Percentiles rank a stretch among this genome's conserved stretches.
Conservation (phyloP, 2,888 invertebrate genomes). For the Polydrusus pterygomalis region DNA sequence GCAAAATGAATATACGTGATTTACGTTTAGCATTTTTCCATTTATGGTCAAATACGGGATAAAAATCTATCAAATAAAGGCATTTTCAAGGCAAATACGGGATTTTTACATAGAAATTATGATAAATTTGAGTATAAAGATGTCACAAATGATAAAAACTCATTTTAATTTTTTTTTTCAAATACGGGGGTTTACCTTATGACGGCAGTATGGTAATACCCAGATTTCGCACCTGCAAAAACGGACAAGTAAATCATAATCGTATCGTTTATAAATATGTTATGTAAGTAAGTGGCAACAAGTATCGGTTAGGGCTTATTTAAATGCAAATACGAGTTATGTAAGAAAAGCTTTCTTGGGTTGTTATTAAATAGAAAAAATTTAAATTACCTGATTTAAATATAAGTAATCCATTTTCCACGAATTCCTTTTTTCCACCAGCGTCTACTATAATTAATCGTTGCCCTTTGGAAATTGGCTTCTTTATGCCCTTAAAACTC, state of each 20-base stretch:
- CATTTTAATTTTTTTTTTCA: too few species aligned
- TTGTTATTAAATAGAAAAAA: background rate
- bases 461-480: constrained; percentile 59
- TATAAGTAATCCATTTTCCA: constrained; percentile 50
- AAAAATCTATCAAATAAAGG: too few species aligned
- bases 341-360: background rate
- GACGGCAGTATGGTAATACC: constrained; percentile 49
- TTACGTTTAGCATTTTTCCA: too few species aligned
- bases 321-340: background rate
- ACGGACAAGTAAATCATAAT: constrained; percentile 22
- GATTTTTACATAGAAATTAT: too few species aligned
- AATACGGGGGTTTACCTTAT: too few species aligned
- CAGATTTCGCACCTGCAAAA: constrained; percentile 37
- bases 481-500: constrained; percentile 45
- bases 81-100: too few species aligned
- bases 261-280: constrained; percentile 10
- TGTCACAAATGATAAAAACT: too few species aligned
- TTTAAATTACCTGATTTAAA: constrained; percentile 48
- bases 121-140: too few species aligned
- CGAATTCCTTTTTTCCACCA: constrained; percentile 49
- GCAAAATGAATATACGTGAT: too few species aligned
- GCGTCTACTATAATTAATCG: constrained; percentile 50
- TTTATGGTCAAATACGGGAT: too few species aligned
- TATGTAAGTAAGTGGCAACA: constrained; percentile 11
- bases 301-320: constrained; percentile 3